Base-by-base conservation (phyloP, 64 coral and sea anemone species). In the Anthopleura sola region DNA sequence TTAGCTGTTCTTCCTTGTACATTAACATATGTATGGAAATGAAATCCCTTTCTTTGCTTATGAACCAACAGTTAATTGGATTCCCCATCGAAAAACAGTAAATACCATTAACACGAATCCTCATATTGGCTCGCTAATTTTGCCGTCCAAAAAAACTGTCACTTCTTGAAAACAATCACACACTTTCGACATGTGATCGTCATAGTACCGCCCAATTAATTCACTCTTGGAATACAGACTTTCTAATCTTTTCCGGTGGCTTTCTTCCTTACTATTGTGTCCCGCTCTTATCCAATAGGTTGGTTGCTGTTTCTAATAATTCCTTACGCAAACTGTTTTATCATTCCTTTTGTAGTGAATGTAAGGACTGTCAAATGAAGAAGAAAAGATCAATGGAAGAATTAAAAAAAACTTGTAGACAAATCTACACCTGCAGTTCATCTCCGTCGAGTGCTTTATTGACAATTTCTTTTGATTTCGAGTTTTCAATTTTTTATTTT, bases 41-140 rank as follows among this genome's bases (percentile, higher is more conserved):
- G 66, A 34, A 34, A 33, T 71, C 4, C 66, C 29, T 71, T 29
- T 71, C 66, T 71, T 71, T 71, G 15, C 66, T 71, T 71, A 14
- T 31, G 29, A 71, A 20, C 58, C 66, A 71, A 71, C 66, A 71
- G 66, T 34, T 71, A 71, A 71, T 71, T 71, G 66, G 66, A 71
- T 71, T 71, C 66, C 13, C 66, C 31, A 71, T 71, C 66, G 28
- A 31, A 71, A 71, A 71, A 71, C 66, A 71, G 66, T 71, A 71
- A 71, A 71, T 71, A 71, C 66, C 66, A 71, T 71, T 71, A 71
- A 34, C 66, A 3, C n/a, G 28, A 71, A 71, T 34, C 26, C 66
- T 71, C 16, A 71, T 71, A 71, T 71, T 71, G 66, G 66, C 29
- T 71, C 31, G 66, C 66, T 71, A 71, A 71, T 71, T 71, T 34